Evolutionary conservation across 2,797 vertebrate genomes (phyloP).

Genomic region (Thunnus albacares): DNA sequence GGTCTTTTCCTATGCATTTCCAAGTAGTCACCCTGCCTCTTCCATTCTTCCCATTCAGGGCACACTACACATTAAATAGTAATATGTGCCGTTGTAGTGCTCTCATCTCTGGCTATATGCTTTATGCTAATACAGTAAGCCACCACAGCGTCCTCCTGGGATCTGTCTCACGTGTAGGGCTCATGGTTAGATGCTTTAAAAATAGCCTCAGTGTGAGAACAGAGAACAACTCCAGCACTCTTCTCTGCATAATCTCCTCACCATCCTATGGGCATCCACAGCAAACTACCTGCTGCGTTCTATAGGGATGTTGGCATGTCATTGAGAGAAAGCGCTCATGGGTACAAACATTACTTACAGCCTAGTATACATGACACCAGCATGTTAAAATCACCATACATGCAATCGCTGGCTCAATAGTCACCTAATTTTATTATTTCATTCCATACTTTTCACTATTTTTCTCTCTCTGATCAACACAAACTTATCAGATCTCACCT

Average conservation of each 20-base stretch:
- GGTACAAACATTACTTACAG: conserved; percentile 48
- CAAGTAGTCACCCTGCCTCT: conserved; percentile 50
- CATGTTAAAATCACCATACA: conserved; percentile 18
- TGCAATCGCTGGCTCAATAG: background rate
- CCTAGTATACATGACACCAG: conserved; percentile 26
- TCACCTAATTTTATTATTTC: background rate
- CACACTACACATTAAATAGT: conserved; percentile 72
- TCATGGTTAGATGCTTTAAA: conserved; percentile 85
- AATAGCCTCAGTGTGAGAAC: conserved; percentile 83
- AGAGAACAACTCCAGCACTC: conserved; percentile 70
- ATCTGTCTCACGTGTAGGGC: conserved; percentile 77
- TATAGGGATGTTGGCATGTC: conserved; percentile 51
- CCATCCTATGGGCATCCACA: conserved; percentile 64
- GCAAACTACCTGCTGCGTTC: conserved; percentile 70
- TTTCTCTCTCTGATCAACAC: background rate
- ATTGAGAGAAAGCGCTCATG: conserved; percentile 52
- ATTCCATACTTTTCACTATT: background rate
- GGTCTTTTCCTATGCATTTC: conserved; percentile 57
- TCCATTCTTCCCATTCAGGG: conserved; percentile 51
- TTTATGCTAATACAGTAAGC: conserved; percentile 83
- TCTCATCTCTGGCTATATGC: conserved; percentile 72
- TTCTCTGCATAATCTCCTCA: conserved; percentile 71
- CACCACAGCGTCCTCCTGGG: conserved; percentile 75
- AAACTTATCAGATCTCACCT: conserved; percentile 19
- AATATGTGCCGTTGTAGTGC: conserved; percentile 66